Conservation (phyloP, 2,888 invertebrate genomes). For the Drosophila ochracea region DNA sequence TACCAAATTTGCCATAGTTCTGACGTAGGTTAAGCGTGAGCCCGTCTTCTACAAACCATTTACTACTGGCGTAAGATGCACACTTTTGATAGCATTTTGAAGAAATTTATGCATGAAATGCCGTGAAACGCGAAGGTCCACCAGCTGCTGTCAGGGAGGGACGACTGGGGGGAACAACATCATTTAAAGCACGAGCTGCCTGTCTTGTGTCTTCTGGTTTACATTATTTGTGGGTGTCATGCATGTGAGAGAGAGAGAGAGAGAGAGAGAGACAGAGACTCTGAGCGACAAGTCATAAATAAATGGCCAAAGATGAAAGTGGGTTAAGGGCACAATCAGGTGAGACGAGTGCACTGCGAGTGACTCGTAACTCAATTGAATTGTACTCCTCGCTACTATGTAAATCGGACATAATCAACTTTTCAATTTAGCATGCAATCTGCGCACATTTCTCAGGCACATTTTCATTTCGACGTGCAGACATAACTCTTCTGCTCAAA, state of each 20-base stretch:
- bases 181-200: conserved; percentile 77
- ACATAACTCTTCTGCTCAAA: conserved; percentile 52
- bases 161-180: conserved; percentile 60
- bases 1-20: conserved; percentile 38
- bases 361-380: conserved; percentile 62
- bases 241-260: conserved; percentile 40
- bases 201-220: conserved; percentile 34
- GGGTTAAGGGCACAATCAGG: conserved; percentile 68
- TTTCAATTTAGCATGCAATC: conserved; percentile 73
- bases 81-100: conserved; percentile 68
- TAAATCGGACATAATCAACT: conserved; percentile 77
- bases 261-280: conserved; percentile 22
- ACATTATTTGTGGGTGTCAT: conserved; percentile 69
- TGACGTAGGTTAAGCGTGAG: conserved; percentile 55
- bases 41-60: conserved; percentile 55
- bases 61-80: conserved; percentile 67
- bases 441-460: conserved; percentile 56
- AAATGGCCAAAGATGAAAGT: conserved; percentile 49
- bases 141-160: conserved; percentile 15
- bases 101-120: conserved; percentile 62
- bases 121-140: conserved; percentile 26
- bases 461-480: conserved; percentile 64
- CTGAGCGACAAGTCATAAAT: conserved; percentile 65
- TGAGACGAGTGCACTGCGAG: conserved; percentile 17
- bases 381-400: conserved; percentile 58